Base-by-base conservation (phyloP, 1,140 invertebrate genomes). In the Temnothorax nylanderi region DNA sequence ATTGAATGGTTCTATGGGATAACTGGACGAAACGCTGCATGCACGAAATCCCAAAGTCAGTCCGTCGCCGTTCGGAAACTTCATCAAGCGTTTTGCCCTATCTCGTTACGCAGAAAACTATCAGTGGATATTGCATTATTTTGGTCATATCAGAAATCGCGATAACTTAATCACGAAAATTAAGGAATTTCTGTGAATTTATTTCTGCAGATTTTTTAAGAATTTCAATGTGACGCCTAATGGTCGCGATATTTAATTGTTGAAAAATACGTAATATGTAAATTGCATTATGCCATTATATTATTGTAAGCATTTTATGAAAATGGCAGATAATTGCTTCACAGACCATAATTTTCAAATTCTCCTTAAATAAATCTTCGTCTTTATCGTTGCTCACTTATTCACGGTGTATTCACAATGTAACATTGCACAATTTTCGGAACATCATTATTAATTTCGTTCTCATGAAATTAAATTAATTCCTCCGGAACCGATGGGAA, bases 381-480 rank as follows among this genome's bases (percentile, higher is more conserved):
- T 54, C 47, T 21, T 78, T 85, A 65, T 78, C 34, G 37, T 54
- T 51, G 21, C 26, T n/a, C 47, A 18, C 2, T 75, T 85, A 76
- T 64, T 76, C 81, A 54, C 18, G 13, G 4, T 54, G n/a, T 86
- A 32, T 26, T 26, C n/a, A 41, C 2, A 54, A 49, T 34, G 41
- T 34, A 64, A 13, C 47, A 4, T 3, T 34, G 13, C 13, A 65
- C 26, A 32, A 78, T 85, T 85, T 77, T 76, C 74, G 58, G 26
- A 64, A 47, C 44, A 34, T 85, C 74, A 51, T 85, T 49, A 77
- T 85, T 75, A 85, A 85, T 85, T 65, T 60, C 18, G 18, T 41
- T 49, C 56, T 77, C 82, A 78, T 85, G 77, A 85, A 85, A 78
- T 85, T 85, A 85, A 78, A 85, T 85, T 85, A 85, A 85, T 85